These are phyloP conservation scores for Bellardia pandia DNA, from an alignment of 2,888 invertebrate species.

Conservation along the genomic window DNA sequence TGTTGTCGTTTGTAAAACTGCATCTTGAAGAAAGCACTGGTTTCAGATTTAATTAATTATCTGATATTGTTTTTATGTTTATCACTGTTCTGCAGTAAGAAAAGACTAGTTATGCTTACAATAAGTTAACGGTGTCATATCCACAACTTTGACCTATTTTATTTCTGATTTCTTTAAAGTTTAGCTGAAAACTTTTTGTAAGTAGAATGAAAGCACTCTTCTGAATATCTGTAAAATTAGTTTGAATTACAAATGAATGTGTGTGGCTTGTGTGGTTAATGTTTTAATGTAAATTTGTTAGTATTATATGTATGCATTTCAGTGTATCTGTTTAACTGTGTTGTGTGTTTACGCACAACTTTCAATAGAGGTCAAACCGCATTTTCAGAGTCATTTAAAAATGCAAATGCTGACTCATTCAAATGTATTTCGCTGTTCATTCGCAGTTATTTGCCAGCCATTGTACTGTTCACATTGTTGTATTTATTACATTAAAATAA, in stretches of 20 bases:
- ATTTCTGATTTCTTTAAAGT: no score
- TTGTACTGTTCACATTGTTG: neutral
- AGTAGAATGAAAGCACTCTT: neutral
- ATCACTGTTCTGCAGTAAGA: no score
- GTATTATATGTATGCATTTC: neutral
- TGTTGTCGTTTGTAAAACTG: no score
- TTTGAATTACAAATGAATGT: slow-evolving; percentile 11
- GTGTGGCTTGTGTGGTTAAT: neutral
- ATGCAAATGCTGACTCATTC: slow-evolving; percentile 30
- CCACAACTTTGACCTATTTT: no score
- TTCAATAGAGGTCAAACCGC: slow-evolving; percentile 46
- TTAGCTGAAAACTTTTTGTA: neutral
- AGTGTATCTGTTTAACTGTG: no score
- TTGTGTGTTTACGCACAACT: slow-evolving; percentile 19
- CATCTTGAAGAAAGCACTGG: no score
- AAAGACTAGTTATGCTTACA: no score
- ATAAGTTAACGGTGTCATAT: no score
- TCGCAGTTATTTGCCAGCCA: neutral
- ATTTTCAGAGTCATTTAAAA: slow-evolving; percentile 32
- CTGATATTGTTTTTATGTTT: no score
- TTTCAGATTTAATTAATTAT: no score
- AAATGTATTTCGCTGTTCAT: slow-evolving; percentile 18
- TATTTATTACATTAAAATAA: neutral
- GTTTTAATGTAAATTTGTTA: slow-evolving; percentile 4
- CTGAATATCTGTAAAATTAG: neutral